Evolutionary conservation across 2,888 invertebrate genomes (phyloP).

Genomic region (Drymonia ruficornis): DNA sequence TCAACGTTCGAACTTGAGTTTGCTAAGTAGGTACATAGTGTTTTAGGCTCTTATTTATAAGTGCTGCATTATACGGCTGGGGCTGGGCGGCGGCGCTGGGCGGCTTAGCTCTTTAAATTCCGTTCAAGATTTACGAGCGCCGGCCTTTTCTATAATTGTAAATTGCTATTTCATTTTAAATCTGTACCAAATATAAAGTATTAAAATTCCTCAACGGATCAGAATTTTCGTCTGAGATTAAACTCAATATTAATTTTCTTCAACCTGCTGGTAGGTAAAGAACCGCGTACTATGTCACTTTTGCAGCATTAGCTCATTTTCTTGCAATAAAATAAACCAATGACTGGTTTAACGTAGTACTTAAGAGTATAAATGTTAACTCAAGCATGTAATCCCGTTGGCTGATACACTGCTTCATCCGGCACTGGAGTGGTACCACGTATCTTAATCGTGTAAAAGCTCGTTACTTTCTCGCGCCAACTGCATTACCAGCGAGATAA

Average conservation of each 20-base stretch:
- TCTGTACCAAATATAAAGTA: slow-evolving; percentile 8
- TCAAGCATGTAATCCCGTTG: not conserved
- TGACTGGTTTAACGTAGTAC: not conserved
- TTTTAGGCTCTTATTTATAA: not conserved
- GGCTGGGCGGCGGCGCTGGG: slow-evolving; percentile 1
- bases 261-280: not conserved
- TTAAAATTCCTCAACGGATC: not conserved
- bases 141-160: slow-evolving; percentile 23
- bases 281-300: too few species aligned
- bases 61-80: not conserved
- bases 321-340: not conserved
- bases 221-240: not conserved
- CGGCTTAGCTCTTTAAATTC: slow-evolving; percentile 15
- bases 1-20: not conserved
- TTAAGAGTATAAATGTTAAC: not conserved
- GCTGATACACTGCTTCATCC: not conserved
- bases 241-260: too few species aligned
- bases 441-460: slow-evolving; percentile 1
- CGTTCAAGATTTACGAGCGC: slow-evolving; percentile 23
- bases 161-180: slow-evolving; percentile 32
- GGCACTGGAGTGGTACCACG: not conserved
- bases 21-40: not conserved
- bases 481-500: not conserved
- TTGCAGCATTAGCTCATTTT: too few species aligned
- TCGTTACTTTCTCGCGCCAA: not conserved